Evolutionary conservation across 2,797 vertebrate genomes (phyloP).

Genomic region (Philypnodon macrostomus): DNA sequence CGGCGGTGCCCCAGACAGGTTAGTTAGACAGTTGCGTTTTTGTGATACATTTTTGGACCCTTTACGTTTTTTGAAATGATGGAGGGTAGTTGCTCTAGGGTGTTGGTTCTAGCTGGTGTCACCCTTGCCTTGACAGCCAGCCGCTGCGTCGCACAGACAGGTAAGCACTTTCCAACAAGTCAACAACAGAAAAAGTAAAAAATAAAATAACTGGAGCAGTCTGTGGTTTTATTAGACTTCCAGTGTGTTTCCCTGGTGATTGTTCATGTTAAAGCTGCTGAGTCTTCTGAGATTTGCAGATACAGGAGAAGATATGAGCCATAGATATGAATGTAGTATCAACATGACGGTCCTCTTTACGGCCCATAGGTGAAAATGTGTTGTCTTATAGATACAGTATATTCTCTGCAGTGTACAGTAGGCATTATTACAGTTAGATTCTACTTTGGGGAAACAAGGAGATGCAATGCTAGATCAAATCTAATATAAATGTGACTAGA

Average conservation of each 20-base stretch:
- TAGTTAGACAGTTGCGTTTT: slow-evolving; percentile 60
- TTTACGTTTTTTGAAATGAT: slow-evolving; percentile 68
- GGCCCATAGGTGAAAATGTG: too few relatives aligned
- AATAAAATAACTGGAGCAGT: slow-evolving; percentile 38
- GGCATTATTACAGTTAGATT: too few relatives aligned
- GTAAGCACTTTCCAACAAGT: slow-evolving; percentile 72
- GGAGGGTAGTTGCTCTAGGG: slow-evolving; percentile 67
- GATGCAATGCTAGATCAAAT: too few relatives aligned
- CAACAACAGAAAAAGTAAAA: slow-evolving; percentile 59
- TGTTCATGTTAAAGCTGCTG: slow-evolving; percentile 41
- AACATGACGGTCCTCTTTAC: too few relatives aligned
- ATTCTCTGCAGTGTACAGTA: too few relatives aligned
- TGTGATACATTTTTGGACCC: slow-evolving; percentile 34
- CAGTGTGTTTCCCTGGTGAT: slow-evolving; percentile 42
- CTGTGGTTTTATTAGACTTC: slow-evolving; percentile 62
- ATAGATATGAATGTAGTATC: too few relatives aligned
- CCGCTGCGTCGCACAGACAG: slow-evolving; percentile 66
- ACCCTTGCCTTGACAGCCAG: slow-evolving; percentile 66
- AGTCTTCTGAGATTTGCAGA: too few relatives aligned
- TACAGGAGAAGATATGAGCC: too few relatives aligned
- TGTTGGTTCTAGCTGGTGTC: slow-evolving; percentile 61
- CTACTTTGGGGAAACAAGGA: too few relatives aligned
- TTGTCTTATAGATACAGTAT: too few relatives aligned
- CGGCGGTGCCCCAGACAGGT: slow-evolving; percentile 69
- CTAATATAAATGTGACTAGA: too few relatives aligned